These are phyloP conservation scores for Podabrus alpinus DNA, from an alignment of 2,888 invertebrate genomes.

Conservation along the genomic window DNA sequence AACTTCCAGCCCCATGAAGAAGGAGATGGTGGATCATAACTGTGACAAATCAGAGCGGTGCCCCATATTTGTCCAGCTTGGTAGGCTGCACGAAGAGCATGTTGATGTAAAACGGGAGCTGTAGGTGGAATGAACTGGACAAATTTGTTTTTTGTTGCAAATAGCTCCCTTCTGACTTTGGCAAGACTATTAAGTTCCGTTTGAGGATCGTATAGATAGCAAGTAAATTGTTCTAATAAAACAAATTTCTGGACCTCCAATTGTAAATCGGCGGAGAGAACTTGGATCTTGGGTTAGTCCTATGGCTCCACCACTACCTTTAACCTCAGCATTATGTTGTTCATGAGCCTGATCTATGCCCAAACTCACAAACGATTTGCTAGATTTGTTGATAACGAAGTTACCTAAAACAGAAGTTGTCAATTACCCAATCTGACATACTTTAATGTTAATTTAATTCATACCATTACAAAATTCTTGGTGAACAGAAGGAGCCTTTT, in stretches of 20 bases:
- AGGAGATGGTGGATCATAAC: background rate
- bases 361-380: background rate
- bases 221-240: background rate
- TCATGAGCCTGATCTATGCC: background rate
- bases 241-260: background rate
- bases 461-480: background rate
- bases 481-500: background rate
- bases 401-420: no score
- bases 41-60: background rate
- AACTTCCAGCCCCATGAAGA: background rate
- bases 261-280: background rate
- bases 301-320: background rate
- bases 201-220: background rate
- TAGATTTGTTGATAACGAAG: background rate
- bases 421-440: no score
- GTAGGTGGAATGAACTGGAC: background rate
- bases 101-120: background rate
- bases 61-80: background rate
- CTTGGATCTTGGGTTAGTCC: background rate
- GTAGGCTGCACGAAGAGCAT: background rate
- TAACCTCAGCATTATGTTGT: constrained; percentile 2
- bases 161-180: background rate
- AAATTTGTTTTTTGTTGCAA: background rate
- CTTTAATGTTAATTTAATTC: no score
- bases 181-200: background rate